These are phyloP conservation scores for Portevinia maculata DNA, from an alignment of 2,888 invertebrate species.

Conservation along the genomic window DNA sequence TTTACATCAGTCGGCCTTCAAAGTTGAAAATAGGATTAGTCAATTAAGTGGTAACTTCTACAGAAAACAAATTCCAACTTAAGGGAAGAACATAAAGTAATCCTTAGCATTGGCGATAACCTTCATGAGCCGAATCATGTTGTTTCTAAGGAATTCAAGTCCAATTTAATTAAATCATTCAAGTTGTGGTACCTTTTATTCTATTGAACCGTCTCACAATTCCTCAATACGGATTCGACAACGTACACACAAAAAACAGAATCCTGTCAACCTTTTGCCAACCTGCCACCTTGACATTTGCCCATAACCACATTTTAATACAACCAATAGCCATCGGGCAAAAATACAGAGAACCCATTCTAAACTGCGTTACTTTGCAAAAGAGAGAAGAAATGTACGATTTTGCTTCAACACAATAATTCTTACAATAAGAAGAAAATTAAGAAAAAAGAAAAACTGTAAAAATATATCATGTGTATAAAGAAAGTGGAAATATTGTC, in stretches of 20 bases:
- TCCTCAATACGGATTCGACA: too few relatives aligned
- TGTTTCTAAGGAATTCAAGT: too few relatives aligned
- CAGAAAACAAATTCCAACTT: too few relatives aligned
- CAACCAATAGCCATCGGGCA: constrained; percentile 29
- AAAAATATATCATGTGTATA: constrained; percentile 13
- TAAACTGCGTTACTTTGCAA: too few relatives aligned
- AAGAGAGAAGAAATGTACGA: constrained; percentile 47
- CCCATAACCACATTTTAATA: constrained; percentile 54
- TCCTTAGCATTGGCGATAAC: too few relatives aligned
- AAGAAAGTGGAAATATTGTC: constrained; percentile 54
- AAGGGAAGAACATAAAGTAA: not conserved
- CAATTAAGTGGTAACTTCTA: not conserved
- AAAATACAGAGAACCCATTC: constrained; percentile 29
- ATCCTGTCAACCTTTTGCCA: constrained; percentile 1
- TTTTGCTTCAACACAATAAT: constrained; percentile 49
- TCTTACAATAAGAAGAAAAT: constrained; percentile 47
- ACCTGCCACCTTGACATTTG: constrained; percentile 45
- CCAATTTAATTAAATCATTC: too few relatives aligned
- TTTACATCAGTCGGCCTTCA: not conserved
- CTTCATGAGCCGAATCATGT: too few relatives aligned
- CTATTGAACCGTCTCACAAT: too few relatives aligned
- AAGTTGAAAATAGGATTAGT: not conserved
- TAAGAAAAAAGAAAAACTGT: constrained; percentile 14
- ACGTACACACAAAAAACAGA: not conserved
- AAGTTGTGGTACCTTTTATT: too few relatives aligned